phyloP scores from a whole-genome alignment of 2,113 vertebrate genomes.

The Megalops atlanticus region DNA sequence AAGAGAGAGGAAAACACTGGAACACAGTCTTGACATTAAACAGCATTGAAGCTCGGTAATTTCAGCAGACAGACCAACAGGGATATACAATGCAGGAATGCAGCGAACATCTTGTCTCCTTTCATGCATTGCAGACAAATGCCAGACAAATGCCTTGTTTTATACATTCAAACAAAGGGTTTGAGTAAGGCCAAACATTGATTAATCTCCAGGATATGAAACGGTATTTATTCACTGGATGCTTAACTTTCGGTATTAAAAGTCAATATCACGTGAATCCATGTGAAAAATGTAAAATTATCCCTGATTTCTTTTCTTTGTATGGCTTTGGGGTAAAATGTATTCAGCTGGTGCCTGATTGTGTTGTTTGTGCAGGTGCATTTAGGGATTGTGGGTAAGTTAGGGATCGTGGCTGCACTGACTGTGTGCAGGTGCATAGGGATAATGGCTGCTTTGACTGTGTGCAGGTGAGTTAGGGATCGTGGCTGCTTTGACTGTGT shows the following conservation, averaged over 20 bases:
- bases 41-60: conserved; percentile 43
- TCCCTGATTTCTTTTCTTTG: no score
- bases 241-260: no score
- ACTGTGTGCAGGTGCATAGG: conserved; percentile 27
- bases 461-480: conserved; percentile 24
- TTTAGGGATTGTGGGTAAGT: neutral
- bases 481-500: conserved; percentile 20
- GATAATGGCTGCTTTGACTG: conserved; percentile 14
- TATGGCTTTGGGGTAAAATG: no score
- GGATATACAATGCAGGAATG: conserved; percentile 54
- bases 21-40: conserved; percentile 48
- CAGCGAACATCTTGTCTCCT: conserved; percentile 46
- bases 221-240: conserved; percentile 8
- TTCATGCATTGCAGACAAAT: conserved; percentile 57
- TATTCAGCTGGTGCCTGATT: no score
- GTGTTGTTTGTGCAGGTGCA: no score
- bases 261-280: no score
- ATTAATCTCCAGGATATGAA: conserved; percentile 35
- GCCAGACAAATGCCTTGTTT: conserved; percentile 61
- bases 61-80: conserved; percentile 51
- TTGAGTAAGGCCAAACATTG: conserved; percentile 55
- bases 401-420: neutral
- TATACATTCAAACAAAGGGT: conserved; percentile 60
- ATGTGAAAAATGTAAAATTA: no score
- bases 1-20: conserved; percentile 27